These are phyloP conservation scores for Sarcophaga bullata DNA, from an alignment of 1,140 invertebrate genomes.

Conservation along the genomic window DNA sequence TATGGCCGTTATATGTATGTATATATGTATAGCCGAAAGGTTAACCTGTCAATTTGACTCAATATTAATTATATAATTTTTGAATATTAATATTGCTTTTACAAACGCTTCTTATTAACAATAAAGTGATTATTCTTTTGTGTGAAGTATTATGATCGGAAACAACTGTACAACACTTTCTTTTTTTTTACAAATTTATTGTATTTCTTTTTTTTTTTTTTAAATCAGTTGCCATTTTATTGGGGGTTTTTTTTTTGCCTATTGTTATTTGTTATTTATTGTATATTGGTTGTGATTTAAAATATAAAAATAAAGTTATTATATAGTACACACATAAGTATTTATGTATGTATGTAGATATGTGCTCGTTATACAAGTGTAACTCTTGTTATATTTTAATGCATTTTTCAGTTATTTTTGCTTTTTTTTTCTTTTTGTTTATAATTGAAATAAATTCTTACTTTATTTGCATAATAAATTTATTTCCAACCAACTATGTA, in stretches of 20 bases:
- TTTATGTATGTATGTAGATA: neutral
- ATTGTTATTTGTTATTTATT: constrained; percentile 14
- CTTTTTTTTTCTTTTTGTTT: constrained; percentile 14
- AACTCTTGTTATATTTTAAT: neutral
- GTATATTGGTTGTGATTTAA: constrained; percentile 11
- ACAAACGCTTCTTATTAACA: neutral
- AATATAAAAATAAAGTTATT: neutral
- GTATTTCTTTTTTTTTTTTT: neutral
- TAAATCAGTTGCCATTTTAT: neutral
- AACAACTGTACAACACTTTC: neutral
- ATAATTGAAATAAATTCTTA: constrained; percentile 33
- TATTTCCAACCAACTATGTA: constrained; percentile 27
- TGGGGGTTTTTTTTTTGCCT: neutral
- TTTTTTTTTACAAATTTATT: constrained; percentile 10
- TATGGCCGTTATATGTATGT: no score
- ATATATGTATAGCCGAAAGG: no score
- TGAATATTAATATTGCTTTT: neutral
- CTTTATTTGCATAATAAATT: constrained; percentile 40
- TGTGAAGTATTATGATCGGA: no score
- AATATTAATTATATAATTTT: constrained; percentile 8
- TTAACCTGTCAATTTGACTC: no score
- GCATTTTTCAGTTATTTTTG: neutral
- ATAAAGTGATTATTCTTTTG: neutral
- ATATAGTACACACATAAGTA: neutral
- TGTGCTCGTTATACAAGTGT: neutral